A percentile compares a stretch with the other conserved stretches of the same genome.
Evolutionary conservation across 2,113 vertebrate species (phyloP).

Genomic region (Rattus rattus): DNA sequence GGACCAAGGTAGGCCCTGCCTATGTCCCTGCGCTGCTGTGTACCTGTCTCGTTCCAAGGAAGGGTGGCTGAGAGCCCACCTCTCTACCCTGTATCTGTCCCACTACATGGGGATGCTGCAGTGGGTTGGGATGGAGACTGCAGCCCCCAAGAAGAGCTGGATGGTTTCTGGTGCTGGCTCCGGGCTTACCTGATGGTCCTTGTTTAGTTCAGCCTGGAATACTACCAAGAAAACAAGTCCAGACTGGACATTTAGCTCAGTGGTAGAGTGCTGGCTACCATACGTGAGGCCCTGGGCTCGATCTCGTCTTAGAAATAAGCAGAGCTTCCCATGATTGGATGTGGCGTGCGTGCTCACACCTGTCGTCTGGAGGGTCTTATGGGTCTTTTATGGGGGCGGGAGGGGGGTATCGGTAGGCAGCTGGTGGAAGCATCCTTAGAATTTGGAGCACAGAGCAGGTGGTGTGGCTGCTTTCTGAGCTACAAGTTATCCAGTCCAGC

Average conservation of each 20-base stretch:
- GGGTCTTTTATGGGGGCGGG: background rate
- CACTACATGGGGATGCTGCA: fast-evolving
- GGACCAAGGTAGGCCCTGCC: conserved; percentile 90
- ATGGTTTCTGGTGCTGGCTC: background rate
- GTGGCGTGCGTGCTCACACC: background rate
- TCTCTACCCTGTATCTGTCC: fast-evolving
- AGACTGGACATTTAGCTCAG: background rate
- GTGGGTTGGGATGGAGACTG: background rate
- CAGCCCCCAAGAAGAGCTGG: background rate
- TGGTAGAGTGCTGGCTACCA: background rate
- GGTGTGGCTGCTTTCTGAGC: background rate
- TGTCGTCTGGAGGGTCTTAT: background rate
- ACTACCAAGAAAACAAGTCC: background rate
- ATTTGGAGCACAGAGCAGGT: background rate
- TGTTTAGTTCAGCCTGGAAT: background rate
- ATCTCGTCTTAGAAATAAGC: background rate
- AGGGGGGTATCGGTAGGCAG: no score
- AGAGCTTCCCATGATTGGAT: background rate
- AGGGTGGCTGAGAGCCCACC: background rate
- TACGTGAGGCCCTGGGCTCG: background rate
- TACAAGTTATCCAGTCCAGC: background rate
- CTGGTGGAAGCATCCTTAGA: background rate
- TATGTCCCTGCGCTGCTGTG: background rate
- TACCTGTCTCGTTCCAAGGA: background rate
- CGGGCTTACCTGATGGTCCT: background rate